These are phyloP conservation scores for Drosophila ezoana DNA, from an alignment of 2,888 invertebrate species.

Conservation along the genomic window DNA sequence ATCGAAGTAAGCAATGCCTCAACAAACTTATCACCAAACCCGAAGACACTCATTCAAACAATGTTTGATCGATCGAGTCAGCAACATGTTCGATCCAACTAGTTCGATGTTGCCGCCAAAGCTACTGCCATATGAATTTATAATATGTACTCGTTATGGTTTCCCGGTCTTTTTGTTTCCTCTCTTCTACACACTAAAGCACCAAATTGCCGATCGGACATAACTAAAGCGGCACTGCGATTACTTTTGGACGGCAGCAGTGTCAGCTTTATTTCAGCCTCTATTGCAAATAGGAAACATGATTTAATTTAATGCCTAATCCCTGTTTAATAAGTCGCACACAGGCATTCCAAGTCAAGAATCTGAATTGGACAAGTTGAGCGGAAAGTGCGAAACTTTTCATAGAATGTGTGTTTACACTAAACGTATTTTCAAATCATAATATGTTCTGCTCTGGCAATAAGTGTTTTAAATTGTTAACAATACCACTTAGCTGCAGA, in stretches of 20 bases:
- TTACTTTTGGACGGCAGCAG: slow-evolving; percentile 42
- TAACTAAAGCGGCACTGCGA: slow-evolving; percentile 18
- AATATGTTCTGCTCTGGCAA: background rate
- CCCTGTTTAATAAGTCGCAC: background rate
- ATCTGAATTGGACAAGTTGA: slow-evolving; percentile 1
- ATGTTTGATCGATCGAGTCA: no score
- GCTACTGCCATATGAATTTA: no score
- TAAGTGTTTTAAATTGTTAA: slow-evolving; percentile 34
- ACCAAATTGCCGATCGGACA: slow-evolving; percentile 84
- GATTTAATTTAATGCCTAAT: no score
- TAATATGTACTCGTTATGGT: no score
- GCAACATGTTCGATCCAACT: no score
- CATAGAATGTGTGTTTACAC: no score
- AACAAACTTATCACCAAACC: no score
- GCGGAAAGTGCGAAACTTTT: no score
- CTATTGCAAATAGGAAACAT: slow-evolving; percentile 42
- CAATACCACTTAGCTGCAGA: slow-evolving; percentile 11
- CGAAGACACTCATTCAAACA: no score
- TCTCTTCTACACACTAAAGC: slow-evolving; percentile 86
- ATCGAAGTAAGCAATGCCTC: no score
- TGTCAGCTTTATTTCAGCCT: slow-evolving; percentile 60
- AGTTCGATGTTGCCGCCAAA: no score
- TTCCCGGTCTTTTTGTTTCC: no score
- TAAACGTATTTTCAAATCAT: background rate
- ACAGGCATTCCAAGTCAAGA: slow-evolving; percentile 39